Evolutionary conservation across 2,888 invertebrate species (phyloP).

Genomic region (Harpalus rufipes): DNA sequence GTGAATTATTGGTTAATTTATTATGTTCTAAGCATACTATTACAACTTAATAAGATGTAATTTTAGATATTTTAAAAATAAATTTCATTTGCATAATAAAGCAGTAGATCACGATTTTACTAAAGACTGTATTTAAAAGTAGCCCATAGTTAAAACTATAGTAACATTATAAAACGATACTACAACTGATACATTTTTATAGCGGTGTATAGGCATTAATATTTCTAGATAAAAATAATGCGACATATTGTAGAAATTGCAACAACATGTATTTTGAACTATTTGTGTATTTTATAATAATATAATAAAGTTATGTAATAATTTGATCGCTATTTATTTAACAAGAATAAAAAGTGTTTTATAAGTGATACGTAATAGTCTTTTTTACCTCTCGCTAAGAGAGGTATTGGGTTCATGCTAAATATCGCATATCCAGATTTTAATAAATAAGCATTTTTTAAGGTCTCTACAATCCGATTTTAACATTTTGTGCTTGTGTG

Average conservation of each 20-base stretch:
- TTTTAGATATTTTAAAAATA: slow-evolving; percentile 39
- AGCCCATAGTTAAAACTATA: background rate
- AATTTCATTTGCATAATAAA: slow-evolving; percentile 46
- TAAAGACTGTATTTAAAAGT: slow-evolving; percentile 16
- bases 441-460: too few relatives aligned
- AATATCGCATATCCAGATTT: too few relatives aligned
- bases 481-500: too few relatives aligned
- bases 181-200: slow-evolving; percentile 13
- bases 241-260: background rate
- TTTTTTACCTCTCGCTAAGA: too few relatives aligned
- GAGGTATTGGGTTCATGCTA: too few relatives aligned
- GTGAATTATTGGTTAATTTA: slow-evolving; percentile 40
- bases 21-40: slow-evolving; percentile 18
- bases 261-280: background rate
- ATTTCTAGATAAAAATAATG: background rate
- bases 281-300: background rate
- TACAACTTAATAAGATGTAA: slow-evolving; percentile 30
- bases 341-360: too few relatives aligned
- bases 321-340: too few relatives aligned
- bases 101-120: slow-evolving; percentile 18
- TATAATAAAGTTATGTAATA: background rate
- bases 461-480: too few relatives aligned
- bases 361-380: too few relatives aligned
- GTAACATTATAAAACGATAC: slow-evolving; percentile 1
- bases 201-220: background rate